phyloP scores from a whole-genome alignment of 2,113 vertebrate genomes.

The Coracopsis vasa region DNA sequence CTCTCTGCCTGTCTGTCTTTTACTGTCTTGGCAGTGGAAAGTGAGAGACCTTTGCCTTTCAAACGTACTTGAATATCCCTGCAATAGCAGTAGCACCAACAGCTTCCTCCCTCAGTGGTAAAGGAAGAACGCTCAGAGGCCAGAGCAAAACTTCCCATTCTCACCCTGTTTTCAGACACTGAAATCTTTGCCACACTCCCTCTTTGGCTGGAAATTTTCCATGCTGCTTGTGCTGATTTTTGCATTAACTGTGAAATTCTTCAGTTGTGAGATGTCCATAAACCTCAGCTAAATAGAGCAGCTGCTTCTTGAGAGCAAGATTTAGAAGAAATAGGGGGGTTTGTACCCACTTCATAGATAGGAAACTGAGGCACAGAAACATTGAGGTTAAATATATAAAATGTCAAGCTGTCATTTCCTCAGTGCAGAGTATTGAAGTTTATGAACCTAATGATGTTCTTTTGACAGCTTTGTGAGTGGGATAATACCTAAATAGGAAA shows the following conservation, averaged over 20 bases:
- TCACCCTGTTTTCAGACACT: not conserved
- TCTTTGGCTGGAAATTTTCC: not conserved
- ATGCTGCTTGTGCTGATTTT: not conserved
- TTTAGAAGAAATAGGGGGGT: not conserved
- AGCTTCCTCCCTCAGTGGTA: not conserved
- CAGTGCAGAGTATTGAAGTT: not conserved
- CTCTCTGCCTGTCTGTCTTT: not conserved
- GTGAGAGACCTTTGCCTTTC: not conserved
- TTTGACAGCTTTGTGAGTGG: slow-evolving; percentile 48
- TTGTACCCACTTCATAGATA: not conserved
- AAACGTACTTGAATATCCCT: not conserved
- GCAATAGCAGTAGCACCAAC: not conserved
- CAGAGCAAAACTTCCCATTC: not conserved
- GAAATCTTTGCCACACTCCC: not conserved
- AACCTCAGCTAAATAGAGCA: not conserved
- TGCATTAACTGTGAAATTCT: not conserved
- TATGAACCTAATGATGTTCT: slow-evolving; percentile 22
- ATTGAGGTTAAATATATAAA: not conserved
- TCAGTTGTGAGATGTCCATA: not conserved
- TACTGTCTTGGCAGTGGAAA: not conserved
- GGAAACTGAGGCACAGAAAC: slow-evolving; percentile 24
- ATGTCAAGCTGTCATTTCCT: not conserved
- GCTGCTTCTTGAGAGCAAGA: not conserved
- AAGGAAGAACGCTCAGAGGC: not conserved
- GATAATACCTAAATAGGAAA: slow-evolving; percentile 35